phyloP scores from a whole-genome alignment of 2,113 vertebrate species.

The Haliaeetus leucogaster region DNA sequence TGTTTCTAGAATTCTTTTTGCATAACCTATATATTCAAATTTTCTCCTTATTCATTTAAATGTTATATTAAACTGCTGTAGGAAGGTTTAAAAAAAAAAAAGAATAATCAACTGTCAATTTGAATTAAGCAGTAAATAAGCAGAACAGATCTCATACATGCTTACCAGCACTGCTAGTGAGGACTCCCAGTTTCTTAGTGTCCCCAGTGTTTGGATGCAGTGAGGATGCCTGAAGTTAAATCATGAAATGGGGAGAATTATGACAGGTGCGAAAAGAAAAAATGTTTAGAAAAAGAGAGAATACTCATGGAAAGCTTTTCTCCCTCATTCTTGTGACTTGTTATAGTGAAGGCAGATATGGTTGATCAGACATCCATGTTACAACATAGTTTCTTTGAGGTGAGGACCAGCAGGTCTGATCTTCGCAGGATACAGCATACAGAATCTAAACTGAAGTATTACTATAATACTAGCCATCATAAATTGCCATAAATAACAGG shows the following conservation, averaged over 20 bases:
- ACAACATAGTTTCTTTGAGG: neutral
- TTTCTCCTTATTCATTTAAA: neutral
- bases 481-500: neutral
- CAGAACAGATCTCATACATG: neutral
- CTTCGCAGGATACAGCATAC: neutral
- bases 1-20: neutral
- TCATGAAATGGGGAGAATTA: neutral
- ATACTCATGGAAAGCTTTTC: neutral
- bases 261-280: neutral
- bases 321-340: accelerated
- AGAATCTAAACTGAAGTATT: neutral
- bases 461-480: neutral
- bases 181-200: neutral
- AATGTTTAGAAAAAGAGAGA: neutral
- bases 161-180: neutral
- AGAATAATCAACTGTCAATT: neutral
- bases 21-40: neutral
- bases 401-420: neutral
- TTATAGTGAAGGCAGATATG: neutral
- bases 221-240: neutral
- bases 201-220: neutral
- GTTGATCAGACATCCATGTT: neutral
- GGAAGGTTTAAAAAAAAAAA: neutral
- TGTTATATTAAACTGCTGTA: neutral
- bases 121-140: neutral